Evolutionary conservation across 2,113 vertebrate genomes (phyloP).

Genomic region (Corapipo altera): DNA sequence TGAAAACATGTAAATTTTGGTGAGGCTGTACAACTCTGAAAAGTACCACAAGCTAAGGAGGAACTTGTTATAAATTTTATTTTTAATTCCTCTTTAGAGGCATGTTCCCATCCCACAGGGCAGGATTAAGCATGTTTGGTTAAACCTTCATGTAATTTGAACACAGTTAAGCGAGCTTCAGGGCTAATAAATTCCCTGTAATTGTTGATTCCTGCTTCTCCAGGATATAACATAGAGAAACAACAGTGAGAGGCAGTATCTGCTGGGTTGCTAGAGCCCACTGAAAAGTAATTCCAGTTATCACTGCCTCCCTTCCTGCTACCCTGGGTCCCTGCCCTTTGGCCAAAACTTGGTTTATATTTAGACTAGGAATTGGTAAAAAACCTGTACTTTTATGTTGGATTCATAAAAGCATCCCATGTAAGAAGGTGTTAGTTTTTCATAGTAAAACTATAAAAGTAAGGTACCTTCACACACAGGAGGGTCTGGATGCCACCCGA

Average conservation of each 20-base stretch:
- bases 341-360: not conserved
- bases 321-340: not conserved
- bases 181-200: not conserved
- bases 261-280: not conserved
- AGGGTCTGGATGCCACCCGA: slow-evolving; percentile 78
- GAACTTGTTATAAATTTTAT: not conserved
- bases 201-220: not conserved
- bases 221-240: not conserved
- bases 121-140: not conserved
- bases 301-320: not conserved
- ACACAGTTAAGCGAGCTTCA: not conserved
- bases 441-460: not conserved
- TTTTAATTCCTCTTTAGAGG: not conserved
- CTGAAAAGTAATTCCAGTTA: not conserved
- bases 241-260: not conserved
- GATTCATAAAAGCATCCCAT: not conserved
- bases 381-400: not conserved
- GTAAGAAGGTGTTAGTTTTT: not conserved
- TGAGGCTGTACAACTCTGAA: not conserved
- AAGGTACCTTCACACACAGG: slow-evolving; percentile 78
- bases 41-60: not conserved
- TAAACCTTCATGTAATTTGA: not conserved
- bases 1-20: not conserved
- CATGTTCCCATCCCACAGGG: not conserved
- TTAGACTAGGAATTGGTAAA: not conserved